Evolutionary conservation across 2,113 vertebrate genomes (phyloP).

Genomic region (Oryzias woworae): DNA sequence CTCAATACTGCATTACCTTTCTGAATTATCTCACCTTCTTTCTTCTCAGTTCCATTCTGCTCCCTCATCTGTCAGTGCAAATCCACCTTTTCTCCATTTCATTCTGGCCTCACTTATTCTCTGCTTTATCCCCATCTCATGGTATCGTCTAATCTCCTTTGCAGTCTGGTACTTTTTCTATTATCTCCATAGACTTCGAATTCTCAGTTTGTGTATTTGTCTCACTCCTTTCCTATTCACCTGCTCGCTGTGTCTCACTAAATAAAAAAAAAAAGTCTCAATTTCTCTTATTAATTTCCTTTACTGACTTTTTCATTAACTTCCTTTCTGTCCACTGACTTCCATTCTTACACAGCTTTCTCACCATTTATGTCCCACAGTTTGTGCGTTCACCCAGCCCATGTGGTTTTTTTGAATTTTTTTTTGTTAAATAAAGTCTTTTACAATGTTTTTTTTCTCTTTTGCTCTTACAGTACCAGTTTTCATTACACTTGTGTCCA

Average conservation of each 20-base stretch:
- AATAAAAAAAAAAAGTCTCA: constrained; percentile 5
- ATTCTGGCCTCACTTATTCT: constrained; percentile 3
- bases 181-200: constrained; percentile 16
- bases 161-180: constrained; percentile 10
- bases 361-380: constrained; percentile 4
- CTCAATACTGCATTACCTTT: constrained; percentile 33
- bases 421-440: background rate
- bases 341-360: background rate
- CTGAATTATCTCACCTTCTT: constrained; percentile 21
- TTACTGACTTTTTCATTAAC: constrained; percentile 13
- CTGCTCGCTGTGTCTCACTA: constrained; percentile 10
- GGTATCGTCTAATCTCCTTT: constrained; percentile 8
- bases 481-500: too few relatives aligned
- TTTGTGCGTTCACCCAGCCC: constrained; percentile 1
- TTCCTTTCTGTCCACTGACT: constrained; percentile 5
- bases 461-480: too few relatives aligned
- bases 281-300: background rate
- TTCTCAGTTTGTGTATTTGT: constrained; percentile 2
- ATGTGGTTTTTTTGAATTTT: constrained; percentile 2
- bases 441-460: too few relatives aligned
- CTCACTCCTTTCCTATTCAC: background rate
- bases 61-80: constrained; percentile 21
- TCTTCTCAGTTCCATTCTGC: constrained; percentile 5
- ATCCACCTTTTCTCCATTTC: constrained; percentile 14
- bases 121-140: constrained; percentile 20